Base-by-base conservation (phyloP, 92 coral and sea anemone species). In the Pocillopora grandis region DNA sequence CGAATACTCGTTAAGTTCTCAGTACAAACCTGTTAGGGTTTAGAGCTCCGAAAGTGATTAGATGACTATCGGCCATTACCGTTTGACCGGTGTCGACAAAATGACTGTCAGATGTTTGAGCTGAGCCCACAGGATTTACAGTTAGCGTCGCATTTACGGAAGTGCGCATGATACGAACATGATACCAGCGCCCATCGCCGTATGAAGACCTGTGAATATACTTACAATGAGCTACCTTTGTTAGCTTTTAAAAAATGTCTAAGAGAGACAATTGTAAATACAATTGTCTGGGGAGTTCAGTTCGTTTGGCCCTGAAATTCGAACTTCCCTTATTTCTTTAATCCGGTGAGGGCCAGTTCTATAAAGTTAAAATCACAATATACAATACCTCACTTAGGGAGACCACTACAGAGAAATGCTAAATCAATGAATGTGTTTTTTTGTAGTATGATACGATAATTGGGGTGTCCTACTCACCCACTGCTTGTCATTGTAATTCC, bases 101-200 rank as follows among this genome's bases (percentile, higher is more conserved):
- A 33, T 83, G 87, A 67, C 81, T 57, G 86, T 93, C 97, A 27
- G 84, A 65, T 35, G 74, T 77, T 21, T 76, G 78, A 27, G 23
- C 31, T 79, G 95, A 89, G 83, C 87, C 92, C 58, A 75, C 82
- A 35, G 69, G 90, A 18, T 73, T 88, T 16, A 93, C 88, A 9
- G 82, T 20, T 80, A 93, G 84, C 48, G 91, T 69, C 3, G 91
- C 87, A 72, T 86, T 87, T 83, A 64, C 87, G 62, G 68, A 64
- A 14, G 92, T 78, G 20, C 86, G 85, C 35, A 76, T 78, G 60
- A 69, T 68, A 33, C 58, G 66, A 63, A 84, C 75, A 15, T 58
- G 88, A 80, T 93, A 89, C 98, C 98, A 93, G 19, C 79, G 77
- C 16, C 95, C 93, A 78, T 91, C 75, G 48, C 80, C 85, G 72